Conservation (phyloP, 1,140 invertebrate species). For the Drosophila obscura region DNA sequence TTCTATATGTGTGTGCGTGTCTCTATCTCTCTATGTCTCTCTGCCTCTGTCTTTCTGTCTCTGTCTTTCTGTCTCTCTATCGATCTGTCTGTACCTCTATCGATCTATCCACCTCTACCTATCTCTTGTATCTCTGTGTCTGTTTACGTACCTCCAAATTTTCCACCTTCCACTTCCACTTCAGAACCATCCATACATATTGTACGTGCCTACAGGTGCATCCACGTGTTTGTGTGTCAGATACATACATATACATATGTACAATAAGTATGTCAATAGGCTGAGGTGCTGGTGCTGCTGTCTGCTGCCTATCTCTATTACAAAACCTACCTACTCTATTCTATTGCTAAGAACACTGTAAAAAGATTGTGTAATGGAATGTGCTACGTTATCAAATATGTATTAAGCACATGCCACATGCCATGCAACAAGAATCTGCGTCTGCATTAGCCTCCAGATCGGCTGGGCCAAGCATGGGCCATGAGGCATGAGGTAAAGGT, state of each 20-base stretch:
- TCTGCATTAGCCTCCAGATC: constrained; percentile 22
- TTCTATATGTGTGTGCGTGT: constrained; percentile 60
- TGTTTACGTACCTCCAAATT: constrained; percentile 24
- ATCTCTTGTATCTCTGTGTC: constrained; percentile 21
- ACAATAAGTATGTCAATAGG: constrained; percentile 24
- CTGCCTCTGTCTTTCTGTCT: constrained; percentile 15
- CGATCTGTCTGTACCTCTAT: neutral
- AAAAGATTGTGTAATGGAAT: constrained; percentile 54
- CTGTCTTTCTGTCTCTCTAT: neutral
- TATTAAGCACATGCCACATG: constrained; percentile 42
- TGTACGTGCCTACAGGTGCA: constrained; percentile 12
- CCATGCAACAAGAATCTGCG: neutral
- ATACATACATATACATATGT: constrained; percentile 8
- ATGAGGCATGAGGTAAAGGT: neutral
- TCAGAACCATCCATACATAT: constrained; percentile 23
- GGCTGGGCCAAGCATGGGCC: neutral
- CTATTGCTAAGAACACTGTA: constrained; percentile 25
- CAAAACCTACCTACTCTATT: constrained; percentile 36
- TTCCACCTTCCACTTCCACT: constrained; percentile 19
- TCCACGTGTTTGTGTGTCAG: constrained; percentile 15
- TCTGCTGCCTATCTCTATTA: constrained; percentile 24
- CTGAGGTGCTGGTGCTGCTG: constrained; percentile 47
- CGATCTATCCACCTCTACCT: constrained; percentile 11
- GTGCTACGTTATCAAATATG: constrained; percentile 54
- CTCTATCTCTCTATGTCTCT: constrained; percentile 27